A percentile compares a stretch with the other conserved stretches of the same genome.
Conservation (phyloP, 2,888 invertebrate genomes). For the Myopa testacea region DNA sequence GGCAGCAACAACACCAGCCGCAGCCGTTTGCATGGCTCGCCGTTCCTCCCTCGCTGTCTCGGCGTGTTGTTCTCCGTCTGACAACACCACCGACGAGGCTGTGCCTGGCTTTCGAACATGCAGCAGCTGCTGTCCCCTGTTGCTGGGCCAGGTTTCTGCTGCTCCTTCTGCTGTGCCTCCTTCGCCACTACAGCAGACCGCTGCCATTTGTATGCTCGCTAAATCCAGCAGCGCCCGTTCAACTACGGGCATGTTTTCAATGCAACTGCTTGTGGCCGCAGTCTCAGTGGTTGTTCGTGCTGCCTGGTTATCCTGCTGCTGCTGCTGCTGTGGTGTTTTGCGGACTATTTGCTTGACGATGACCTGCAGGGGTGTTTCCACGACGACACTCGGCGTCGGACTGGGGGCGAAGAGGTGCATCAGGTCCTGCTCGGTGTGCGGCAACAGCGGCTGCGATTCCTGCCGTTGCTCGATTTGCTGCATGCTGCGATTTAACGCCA, state of each 20-base stretch:
- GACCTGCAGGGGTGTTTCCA: conserved; percentile 60
- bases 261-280: conserved; percentile 39
- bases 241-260: conserved; percentile 65
- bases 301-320: conserved; percentile 3
- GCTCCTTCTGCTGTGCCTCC: neutral
- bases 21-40: neutral
- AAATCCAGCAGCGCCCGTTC: conserved; percentile 63
- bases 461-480: conserved; percentile 42
- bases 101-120: neutral
- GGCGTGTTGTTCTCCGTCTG: conserved; percentile 36
- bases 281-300: neutral
- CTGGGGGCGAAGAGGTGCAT: conserved; percentile 28
- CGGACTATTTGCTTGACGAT: conserved; percentile 52
- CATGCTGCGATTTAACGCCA: conserved; percentile 58
- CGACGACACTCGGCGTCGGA: conserved; percentile 51
- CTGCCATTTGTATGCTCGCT: conserved; percentile 45
- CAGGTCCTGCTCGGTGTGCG: conserved; percentile 17
- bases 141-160: no score
- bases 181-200: neutral
- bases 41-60: conserved; percentile 27
- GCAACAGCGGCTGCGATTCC: neutral
- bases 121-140: conserved; percentile 5
- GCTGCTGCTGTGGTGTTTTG: neutral
- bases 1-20: neutral
- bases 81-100: neutral